Percentiles rank a stretch among this genome's conserved stretches.
Evolutionary conservation across 2,797 vertebrate species (phyloP).

Genomic region (Otolemur crassicaudatus): DNA sequence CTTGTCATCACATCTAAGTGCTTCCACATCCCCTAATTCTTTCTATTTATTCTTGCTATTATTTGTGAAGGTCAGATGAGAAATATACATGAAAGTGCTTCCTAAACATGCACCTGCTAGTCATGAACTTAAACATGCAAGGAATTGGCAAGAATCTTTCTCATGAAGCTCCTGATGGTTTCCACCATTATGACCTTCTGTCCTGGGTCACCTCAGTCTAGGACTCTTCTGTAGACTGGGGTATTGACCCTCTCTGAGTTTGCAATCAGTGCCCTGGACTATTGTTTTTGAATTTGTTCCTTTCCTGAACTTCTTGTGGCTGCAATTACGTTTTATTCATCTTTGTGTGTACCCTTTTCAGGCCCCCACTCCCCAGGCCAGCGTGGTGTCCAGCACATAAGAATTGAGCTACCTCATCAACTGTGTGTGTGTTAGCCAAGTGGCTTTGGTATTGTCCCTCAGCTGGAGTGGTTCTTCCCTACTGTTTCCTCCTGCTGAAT

Average conservation of each 20-base stretch:
- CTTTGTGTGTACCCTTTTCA: background rate
- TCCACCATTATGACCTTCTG: background rate
- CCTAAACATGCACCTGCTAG: background rate
- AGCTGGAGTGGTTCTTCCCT: background rate
- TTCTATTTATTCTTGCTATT: background rate
- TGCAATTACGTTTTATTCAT: background rate
- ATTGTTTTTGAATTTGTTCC: background rate
- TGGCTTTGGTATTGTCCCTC: background rate
- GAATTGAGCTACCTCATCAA: no score
- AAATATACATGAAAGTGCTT: background rate
- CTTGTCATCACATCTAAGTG: background rate
- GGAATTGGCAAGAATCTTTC: background rate
- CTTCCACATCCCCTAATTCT: background rate
- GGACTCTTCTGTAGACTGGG: background rate
- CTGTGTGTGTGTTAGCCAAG: rapidly evolving
- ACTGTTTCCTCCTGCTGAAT: background rate
- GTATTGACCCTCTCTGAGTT: background rate
- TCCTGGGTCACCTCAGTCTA: background rate
- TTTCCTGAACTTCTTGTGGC: background rate
- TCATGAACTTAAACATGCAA: background rate
- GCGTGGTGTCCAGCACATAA: rapidly evolving
- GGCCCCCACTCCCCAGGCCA: background rate
- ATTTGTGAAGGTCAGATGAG: background rate
- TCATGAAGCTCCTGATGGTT: background rate
- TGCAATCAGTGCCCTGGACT: background rate